Evolutionary conservation across 2,888 invertebrate genomes (phyloP), one percentile per base, ranked within the genome.

Genomic region (Baccha elongata): DNA sequence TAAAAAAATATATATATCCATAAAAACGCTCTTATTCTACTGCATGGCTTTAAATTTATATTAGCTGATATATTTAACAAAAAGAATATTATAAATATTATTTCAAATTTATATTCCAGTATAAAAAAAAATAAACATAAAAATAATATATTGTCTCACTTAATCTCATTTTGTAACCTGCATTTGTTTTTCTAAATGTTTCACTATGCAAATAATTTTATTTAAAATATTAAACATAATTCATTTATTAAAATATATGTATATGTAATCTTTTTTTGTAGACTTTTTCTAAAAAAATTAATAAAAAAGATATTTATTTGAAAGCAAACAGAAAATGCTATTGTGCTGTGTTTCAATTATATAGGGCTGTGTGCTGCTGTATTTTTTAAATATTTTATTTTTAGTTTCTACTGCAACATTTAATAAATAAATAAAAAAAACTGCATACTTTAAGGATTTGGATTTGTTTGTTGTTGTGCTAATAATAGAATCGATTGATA

Each of bases 281-380:
- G 80, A 71, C 71, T 58, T 50, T 81, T 52, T 69, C 29, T 46
- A n/a, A 48, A 42, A 64, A 48, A 32, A 55, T 35, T 58, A 69
- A 60, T 72, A 72, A 48, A 67, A 75, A 71, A 75, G 60, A 52
- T 55, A 48, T 50, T 76, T 40, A 72, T 72, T 81, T 75, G 35
- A 73, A n/a, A 44, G 60, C 29, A 60, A 44, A 62, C 55, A 69
- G 35, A 68, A 81, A 75, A 65, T 71, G 60, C 81, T 81, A 48
- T 75, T 81, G 81, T 81, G 81, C 81, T 81, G 81, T 81, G 81
- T 81, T 81, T 81, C 81, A 81, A 71, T 76, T 81, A 71, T 65
- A 40, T 23, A 35, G 58, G 69, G 69, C 75, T 76, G 81, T 81
- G 50, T 71, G 75, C 75, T 74, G 74, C 37, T 68, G 52, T 74